Base-by-base conservation (phyloP, 2,797 vertebrate genomes). In the Mallotus villosus region DNA sequence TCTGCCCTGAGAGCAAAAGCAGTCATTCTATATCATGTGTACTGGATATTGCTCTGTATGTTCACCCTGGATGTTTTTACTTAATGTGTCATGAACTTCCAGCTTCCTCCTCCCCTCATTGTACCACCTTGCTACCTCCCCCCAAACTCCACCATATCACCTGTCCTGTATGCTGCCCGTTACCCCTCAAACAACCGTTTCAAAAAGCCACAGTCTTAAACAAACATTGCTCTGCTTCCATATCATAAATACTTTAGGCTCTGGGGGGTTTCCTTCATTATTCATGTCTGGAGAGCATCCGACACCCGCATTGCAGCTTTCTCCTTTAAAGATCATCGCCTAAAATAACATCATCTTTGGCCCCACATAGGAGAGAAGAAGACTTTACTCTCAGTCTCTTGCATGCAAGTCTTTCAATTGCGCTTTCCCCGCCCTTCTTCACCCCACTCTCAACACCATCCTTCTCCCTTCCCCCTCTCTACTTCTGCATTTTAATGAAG, bases 241-340 rank as follows among this genome's bases (percentile, higher is more conserved):
- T 87, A 84, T 92, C 86, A 91, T 92, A 77, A 91, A 92, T 92
- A 89, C 84, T 91, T 91, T 86, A 92, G 87, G 85, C 82, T 81
- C 83, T 29, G 32, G 71, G 71, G 79, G 84, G 51, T 83, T 79
- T 76, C 74, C 75, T 92, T 67, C 85, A 93, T 92, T 84, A 93
- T 92, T 90, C 58, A 93, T 85, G 77, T 63, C 63, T 63, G 67
- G 53, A 72, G 80, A 86, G 85, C 84, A 79, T 84, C 82, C 0
- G 74, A 67, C 66, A 82, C 81, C 81, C 75, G 84, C 87, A 90
- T 51, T 89, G 91, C 87, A 88, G 88, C 78, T 81, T 85, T 83
- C 81, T 76, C 67, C 51, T 5, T 37, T 17, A 82, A 73, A 84
- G 77, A 86, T 81, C 78, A 6, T 5, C 63, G 74, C 74, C 34